Evolutionary conservation across 2,797 vertebrate species (phyloP).

Genomic region (Lepidocolaptes lacrymiger): DNA sequence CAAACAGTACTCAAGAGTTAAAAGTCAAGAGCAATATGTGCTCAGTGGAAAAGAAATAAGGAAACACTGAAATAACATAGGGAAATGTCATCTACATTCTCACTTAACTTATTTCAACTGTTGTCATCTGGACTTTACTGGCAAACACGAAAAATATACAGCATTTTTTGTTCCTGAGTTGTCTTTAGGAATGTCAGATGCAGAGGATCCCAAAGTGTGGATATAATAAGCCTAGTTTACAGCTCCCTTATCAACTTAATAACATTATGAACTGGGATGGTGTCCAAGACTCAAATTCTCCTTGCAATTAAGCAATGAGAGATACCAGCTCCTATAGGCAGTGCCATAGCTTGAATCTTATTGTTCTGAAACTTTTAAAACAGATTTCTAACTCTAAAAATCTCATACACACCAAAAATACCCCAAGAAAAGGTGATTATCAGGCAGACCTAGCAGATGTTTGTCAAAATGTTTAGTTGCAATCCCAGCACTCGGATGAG

Average conservation of each 20-base stretch:
- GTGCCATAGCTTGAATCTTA: not conserved
- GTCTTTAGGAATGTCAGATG: not conserved
- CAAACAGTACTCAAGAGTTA: not conserved
- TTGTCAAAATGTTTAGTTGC: not conserved
- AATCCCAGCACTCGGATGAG: not conserved
- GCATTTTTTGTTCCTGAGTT: not conserved
- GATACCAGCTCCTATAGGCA: not conserved
- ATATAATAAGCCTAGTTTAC: slow-evolving; percentile 10
- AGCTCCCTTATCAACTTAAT: slow-evolving; percentile 15
- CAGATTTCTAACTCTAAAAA: slow-evolving; percentile 1
- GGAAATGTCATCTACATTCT: not conserved
- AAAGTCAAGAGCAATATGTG: not conserved
- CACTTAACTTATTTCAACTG: not conserved
- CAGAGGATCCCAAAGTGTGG: not conserved
- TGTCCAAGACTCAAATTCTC: slow-evolving; percentile 8
- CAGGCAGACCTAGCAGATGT: slow-evolving; percentile 10
- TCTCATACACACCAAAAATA: not conserved
- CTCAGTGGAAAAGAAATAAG: not conserved
- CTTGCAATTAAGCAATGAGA: not conserved
- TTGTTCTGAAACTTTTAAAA: slow-evolving; percentile 10
- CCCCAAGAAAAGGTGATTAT: not conserved
- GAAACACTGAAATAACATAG: not conserved
- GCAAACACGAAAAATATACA: not conserved
- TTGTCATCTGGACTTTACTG: not conserved
- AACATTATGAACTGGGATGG: not conserved